A percentile compares a stretch with the other conserved stretches of the same genome.
Conservation (phyloP, 2,113 vertebrate genomes). For the Tetraodon nigroviridis region DNA sequence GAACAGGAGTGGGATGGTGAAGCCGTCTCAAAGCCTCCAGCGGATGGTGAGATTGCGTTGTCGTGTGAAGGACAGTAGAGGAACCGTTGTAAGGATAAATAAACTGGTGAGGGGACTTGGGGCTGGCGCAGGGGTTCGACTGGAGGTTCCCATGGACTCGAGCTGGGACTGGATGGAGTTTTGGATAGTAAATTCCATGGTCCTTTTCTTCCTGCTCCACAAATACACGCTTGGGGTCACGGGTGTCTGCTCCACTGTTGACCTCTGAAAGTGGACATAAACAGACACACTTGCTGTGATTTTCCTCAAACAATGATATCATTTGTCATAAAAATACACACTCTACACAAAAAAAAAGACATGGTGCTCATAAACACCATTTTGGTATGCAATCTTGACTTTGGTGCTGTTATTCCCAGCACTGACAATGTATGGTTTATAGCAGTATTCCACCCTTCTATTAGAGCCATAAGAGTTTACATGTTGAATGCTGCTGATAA, state of each 20-base stretch:
- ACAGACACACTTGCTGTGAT: not conserved
- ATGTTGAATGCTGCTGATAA: not conserved
- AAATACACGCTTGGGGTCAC: conserved; percentile 48
- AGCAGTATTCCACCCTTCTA: not conserved
- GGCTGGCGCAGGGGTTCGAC: conserved; percentile 48
- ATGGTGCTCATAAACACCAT: not conserved
- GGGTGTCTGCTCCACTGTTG: conserved; percentile 42
- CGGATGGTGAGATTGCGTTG: conserved; percentile 53
- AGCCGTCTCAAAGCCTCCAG: conserved; percentile 62
- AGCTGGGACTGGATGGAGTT: conserved; percentile 45
- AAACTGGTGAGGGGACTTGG: conserved; percentile 55
- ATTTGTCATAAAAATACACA: not conserved
- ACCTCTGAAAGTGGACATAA: conserved; percentile 44
- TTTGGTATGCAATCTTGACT: not conserved
- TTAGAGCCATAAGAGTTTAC: not conserved
- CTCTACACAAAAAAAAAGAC: too few relatives aligned
- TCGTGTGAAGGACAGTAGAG: conserved; percentile 40
- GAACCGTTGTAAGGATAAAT: conserved; percentile 66
- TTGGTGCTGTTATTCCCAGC: too few relatives aligned
- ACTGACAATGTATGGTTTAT: too few relatives aligned
- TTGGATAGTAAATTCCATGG: conserved; percentile 49
- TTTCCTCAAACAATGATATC: not conserved
- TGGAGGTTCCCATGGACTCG: conserved; percentile 53
- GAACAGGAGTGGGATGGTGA: conserved; percentile 53
- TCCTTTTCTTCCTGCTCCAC: conserved; percentile 54